These are phyloP conservation scores for Phainopepla nitens DNA, from an alignment of 2,113 vertebrate genomes.

Conservation along the genomic window DNA sequence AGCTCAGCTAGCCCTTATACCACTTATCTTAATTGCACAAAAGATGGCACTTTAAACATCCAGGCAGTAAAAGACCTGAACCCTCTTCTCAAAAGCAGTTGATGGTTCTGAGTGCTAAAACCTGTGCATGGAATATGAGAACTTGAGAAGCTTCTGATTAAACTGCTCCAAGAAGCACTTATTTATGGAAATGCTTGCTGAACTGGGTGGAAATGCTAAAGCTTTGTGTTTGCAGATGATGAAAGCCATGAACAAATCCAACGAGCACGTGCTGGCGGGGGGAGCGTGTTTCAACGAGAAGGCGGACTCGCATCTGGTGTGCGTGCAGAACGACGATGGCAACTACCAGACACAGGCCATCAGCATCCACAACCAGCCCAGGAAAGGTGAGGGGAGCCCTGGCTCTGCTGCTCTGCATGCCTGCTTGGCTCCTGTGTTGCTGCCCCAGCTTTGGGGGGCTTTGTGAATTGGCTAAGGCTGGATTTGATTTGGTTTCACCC, in stretches of 20 bases:
- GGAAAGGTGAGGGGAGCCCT: conserved; percentile 81
- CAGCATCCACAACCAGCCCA: conserved; percentile 96
- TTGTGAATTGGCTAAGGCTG: background rate
- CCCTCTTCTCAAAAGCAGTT: background rate
- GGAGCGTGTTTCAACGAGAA: conserved; percentile 94
- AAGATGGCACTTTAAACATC: background rate
- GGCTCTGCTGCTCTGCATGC: background rate
- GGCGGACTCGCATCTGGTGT: conserved; percentile 96
- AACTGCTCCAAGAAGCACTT: background rate
- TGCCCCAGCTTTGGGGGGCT: background rate
- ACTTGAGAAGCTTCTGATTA: background rate
- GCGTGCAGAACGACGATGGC: conserved; percentile 96
- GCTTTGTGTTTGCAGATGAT: conserved; percentile 82
- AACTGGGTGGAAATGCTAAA: background rate
- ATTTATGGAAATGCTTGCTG: background rate
- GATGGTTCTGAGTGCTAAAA: background rate
- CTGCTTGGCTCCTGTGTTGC: background rate
- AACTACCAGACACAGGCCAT: conserved; percentile 99
- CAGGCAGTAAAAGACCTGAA: background rate
- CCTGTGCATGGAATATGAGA: background rate
- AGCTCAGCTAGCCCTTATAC: background rate
- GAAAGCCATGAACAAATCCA: conserved; percentile 99
- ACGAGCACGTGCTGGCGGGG: conserved; percentile 96
- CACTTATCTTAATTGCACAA: background rate
- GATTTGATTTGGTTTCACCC: background rate